phyloP scores from a whole-genome alignment of 2,888 invertebrate genomes.

The Scaptomyza tumidula region DNA sequence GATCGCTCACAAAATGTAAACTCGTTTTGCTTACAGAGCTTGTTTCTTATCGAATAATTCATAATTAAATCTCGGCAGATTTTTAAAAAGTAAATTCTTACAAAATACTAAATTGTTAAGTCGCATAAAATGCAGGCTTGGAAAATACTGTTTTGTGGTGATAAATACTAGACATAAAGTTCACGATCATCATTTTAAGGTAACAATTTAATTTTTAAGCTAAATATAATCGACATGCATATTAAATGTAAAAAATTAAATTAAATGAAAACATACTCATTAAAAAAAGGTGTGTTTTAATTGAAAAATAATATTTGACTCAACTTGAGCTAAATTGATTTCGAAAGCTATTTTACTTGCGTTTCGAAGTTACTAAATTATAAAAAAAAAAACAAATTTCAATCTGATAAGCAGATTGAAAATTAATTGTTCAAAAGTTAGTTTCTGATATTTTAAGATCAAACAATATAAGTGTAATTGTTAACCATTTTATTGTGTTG shows the following conservation, averaged over 20 bases:
- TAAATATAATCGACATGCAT: no score
- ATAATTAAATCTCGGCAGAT: background rate
- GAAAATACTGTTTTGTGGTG: background rate
- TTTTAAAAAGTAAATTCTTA: background rate
- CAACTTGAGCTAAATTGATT: no score
- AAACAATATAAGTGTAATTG: background rate
- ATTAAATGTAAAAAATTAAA: no score
- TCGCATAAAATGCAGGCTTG: background rate
- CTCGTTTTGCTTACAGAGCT: background rate
- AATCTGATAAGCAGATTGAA: no score
- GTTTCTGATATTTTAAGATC: background rate
- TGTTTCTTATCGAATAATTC: background rate
- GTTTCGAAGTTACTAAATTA: no score
- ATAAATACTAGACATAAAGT: background rate
- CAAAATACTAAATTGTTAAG: constrained; percentile 4
- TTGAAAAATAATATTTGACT: no score
- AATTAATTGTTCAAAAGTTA: background rate
- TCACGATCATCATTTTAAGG: no score
- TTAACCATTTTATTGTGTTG: background rate
- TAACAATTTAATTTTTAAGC: no score
- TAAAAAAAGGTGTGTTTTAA: no score
- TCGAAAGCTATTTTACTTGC: no score
- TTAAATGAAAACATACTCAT: no score
- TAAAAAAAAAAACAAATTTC: no score
- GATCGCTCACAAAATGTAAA: background rate